phyloP scores from a whole-genome alignment of 2,888 invertebrate species.

The Philopedon plagiatum region DNA sequence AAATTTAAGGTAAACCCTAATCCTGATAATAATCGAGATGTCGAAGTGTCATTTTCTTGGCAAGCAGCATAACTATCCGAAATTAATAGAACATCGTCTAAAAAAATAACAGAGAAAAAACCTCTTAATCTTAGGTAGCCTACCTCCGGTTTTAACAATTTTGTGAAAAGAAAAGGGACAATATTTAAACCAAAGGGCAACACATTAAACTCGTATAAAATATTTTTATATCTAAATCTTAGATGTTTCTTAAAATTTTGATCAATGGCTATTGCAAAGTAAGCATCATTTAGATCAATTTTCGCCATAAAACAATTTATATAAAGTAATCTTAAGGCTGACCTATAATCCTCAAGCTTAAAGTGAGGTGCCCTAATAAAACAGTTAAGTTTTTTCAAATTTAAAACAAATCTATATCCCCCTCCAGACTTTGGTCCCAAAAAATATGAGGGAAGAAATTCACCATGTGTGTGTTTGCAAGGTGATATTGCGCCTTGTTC shows the following conservation, averaged over 20 bases:
- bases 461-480: neutral
- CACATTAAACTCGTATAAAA: constrained; percentile 23
- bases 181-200: constrained; percentile 26
- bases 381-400: constrained; percentile 53
- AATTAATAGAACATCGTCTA: constrained; percentile 43
- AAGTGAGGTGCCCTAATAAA: constrained; percentile 54
- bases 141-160: constrained; percentile 29
- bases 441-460: constrained; percentile 6
- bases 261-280: constrained; percentile 17
- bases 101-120: constrained; percentile 9
- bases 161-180: constrained; percentile 25
- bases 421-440: constrained; percentile 6
- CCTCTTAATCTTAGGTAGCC: constrained; percentile 11
- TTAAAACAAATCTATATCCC: constrained; percentile 52
- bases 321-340: neutral
- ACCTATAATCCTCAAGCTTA: constrained; percentile 52
- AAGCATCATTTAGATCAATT: constrained; percentile 22
- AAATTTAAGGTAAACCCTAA: constrained; percentile 44
- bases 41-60: neutral
- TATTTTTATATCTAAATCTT: constrained; percentile 20
- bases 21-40: neutral
- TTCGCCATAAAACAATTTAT: constrained; percentile 10
- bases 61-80: constrained; percentile 2
- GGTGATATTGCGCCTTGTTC: neutral
- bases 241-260: constrained; percentile 23